A percentile compares a stretch with the other conserved stretches of the same genome.
Conservation (phyloP, 2,797 vertebrate species). For the Furcifer pardalis region DNA sequence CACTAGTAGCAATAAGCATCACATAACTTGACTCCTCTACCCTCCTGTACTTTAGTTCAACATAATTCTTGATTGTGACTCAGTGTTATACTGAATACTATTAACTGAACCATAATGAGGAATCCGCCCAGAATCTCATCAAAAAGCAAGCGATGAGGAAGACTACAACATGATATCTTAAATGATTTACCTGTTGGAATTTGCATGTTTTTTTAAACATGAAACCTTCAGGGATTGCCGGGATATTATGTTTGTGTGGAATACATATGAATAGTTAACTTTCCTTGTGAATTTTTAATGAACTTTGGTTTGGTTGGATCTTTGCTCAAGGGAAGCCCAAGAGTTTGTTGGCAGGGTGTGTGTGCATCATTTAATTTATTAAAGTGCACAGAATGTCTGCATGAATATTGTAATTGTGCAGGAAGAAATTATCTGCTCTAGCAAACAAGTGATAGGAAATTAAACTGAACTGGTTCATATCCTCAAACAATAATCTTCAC, state of each 20-base stretch:
- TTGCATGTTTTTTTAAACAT: slow-evolving; percentile 26
- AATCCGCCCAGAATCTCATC: not conserved
- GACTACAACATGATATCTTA: too few relatives aligned
- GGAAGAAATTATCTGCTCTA: not conserved
- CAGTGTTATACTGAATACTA: not conserved
- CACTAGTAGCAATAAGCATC: not conserved
- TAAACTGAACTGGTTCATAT: slow-evolving; percentile 1
- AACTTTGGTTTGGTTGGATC: not conserved
- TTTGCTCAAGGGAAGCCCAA: slow-evolving; percentile 11
- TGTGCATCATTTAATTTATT: not conserved
- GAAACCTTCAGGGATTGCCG: not conserved
- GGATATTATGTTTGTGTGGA: not conserved
- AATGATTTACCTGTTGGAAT: not conserved
- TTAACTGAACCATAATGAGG: not conserved
- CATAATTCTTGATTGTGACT: not conserved
- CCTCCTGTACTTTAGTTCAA: not conserved
- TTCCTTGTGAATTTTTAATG: not conserved
- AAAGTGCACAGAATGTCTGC: not conserved
- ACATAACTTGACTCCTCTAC: not conserved
- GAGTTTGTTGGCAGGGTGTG: not conserved
- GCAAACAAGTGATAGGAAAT: not conserved
- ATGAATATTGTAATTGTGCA: not conserved
- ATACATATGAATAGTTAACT: not conserved
- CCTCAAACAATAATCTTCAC: not conserved
- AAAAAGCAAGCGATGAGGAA: not conserved